Conservation (phyloP, 1,140 invertebrate genomes). For the Aphelenchoides avenae region DNA sequence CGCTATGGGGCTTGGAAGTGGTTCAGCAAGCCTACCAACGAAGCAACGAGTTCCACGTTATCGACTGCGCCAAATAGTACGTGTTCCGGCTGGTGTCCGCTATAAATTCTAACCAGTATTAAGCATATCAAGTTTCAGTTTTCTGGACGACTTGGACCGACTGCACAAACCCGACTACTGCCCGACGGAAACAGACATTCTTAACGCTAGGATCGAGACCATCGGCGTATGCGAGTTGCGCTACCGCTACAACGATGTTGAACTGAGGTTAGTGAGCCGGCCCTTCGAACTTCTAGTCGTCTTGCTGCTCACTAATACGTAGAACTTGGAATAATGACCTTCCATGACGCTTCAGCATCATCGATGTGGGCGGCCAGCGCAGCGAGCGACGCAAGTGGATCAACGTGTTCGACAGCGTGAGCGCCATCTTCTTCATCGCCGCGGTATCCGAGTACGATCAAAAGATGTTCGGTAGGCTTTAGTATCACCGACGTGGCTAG, state of each 20-base stretch:
- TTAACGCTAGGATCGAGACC: not conserved
- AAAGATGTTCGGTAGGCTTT: not conserved
- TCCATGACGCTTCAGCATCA: not conserved
- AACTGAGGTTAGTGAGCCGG: not conserved
- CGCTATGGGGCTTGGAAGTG: too few relatives aligned
- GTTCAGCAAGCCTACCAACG: too few relatives aligned
- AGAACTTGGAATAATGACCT: constrained; percentile 3
- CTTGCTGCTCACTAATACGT: not conserved
- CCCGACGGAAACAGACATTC: too few relatives aligned
- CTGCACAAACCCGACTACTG: too few relatives aligned
- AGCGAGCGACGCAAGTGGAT: too few relatives aligned
- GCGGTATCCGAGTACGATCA: not conserved
- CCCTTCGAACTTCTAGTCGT: not conserved
- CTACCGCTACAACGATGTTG: constrained; percentile 1
- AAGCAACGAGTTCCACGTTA: too few relatives aligned
- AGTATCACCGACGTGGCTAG: constrained; percentile 1
- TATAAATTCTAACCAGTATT: too few relatives aligned
- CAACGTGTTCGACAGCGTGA: not conserved
- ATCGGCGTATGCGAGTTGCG: not conserved
- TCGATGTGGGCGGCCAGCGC: not conserved
- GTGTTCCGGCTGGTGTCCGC: too few relatives aligned
- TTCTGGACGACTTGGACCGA: too few relatives aligned
- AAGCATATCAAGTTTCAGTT: too few relatives aligned
- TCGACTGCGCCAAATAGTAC: too few relatives aligned
- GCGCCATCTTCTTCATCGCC: not conserved